Percentiles rank a stretch among this genome's conserved stretches.
phyloP scores from a whole-genome alignment of 1,140 invertebrate species.

The Neotoxoptera formosana region DNA sequence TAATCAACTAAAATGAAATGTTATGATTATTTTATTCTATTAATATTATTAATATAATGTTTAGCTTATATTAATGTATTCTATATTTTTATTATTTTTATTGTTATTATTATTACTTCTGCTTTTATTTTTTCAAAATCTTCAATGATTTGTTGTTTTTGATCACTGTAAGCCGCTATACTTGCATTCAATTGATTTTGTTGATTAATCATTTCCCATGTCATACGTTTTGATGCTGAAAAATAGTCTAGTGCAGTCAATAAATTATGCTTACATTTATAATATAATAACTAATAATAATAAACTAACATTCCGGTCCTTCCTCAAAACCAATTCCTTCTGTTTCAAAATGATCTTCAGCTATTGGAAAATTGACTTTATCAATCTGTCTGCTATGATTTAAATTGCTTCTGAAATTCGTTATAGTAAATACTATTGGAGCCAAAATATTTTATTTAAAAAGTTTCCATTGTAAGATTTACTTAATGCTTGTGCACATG shows the following conservation, averaged over 20 bases:
- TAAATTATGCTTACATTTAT: background rate
- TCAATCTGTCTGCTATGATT: background rate
- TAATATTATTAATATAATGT: no score
- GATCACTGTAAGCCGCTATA: conserved; percentile 10
- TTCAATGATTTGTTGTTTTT: conserved; percentile 31
- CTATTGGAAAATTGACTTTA: background rate
- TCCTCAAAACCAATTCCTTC: conserved; percentile 20
- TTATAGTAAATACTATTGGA: background rate
- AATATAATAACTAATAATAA: background rate
- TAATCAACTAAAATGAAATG: background rate
- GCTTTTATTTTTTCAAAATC: conserved; percentile 55
- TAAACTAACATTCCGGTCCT: background rate
- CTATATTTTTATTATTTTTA: background rate
- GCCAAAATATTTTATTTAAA: conserved; percentile 13
- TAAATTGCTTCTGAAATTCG: background rate
- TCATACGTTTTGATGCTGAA: conserved; percentile 42
- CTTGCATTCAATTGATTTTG: conserved; percentile 28
- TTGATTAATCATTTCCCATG: conserved; percentile 43
- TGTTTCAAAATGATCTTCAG: background rate
- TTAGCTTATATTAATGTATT: background rate
- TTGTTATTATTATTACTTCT: conserved; percentile 41
- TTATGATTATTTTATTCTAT: background rate
- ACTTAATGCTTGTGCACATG: conserved; percentile 56
- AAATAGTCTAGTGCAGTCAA: background rate
- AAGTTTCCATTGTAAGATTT: background rate